These are phyloP conservation scores for Lynx canadensis DNA, from an alignment of 2,113 vertebrate species.

Conservation along the genomic window DNA sequence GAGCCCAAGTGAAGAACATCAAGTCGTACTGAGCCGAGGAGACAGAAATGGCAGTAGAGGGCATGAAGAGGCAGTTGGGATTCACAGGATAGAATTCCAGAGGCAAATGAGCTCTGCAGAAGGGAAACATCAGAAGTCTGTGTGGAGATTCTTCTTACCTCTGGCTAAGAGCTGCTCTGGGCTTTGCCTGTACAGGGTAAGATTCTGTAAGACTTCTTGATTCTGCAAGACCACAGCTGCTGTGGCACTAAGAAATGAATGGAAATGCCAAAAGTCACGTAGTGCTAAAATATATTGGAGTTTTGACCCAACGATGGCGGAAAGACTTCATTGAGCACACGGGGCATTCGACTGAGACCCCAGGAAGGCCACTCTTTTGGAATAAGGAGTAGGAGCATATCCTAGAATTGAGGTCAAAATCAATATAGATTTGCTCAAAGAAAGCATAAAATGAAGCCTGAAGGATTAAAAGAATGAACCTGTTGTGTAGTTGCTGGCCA, in stretches of 20 bases:
- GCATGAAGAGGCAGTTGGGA: background rate
- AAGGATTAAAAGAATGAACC: background rate
- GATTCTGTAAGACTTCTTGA: background rate
- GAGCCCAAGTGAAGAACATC: background rate
- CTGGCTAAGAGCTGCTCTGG: background rate
- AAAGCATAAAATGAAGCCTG: background rate
- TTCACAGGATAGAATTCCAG: background rate
- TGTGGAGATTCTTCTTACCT: background rate
- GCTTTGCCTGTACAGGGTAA: background rate
- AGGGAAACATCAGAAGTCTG: background rate
- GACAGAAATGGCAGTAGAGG: background rate
- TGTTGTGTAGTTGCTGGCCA: background rate
- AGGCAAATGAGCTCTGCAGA: background rate
- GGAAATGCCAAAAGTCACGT: background rate
- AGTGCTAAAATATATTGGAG: background rate
- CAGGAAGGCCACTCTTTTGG: background rate
- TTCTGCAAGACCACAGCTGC: background rate
- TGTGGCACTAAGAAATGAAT: background rate
- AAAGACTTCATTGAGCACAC: background rate
- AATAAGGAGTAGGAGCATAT: background rate
- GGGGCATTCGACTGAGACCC: background rate
- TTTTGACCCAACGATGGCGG: background rate
- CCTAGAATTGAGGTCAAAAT: background rate
- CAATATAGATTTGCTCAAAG: background rate
- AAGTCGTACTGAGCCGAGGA: background rate